Conservation (phyloP, 2,888 invertebrate genomes). For the Troides helena region DNA sequence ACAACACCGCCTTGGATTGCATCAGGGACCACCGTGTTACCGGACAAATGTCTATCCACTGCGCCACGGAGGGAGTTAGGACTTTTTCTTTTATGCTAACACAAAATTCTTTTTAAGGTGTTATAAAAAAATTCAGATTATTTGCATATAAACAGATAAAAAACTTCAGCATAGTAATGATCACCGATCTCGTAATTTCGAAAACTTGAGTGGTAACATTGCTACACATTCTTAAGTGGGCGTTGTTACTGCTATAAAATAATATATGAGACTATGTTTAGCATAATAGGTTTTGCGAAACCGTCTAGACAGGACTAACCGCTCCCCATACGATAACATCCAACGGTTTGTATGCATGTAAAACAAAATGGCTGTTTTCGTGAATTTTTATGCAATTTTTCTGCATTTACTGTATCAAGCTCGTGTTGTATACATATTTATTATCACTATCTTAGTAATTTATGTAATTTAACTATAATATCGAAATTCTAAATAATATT, state of each 20-base stretch:
- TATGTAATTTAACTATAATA: too few species aligned
- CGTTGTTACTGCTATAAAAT: conserved; percentile 19
- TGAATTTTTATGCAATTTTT: background rate
- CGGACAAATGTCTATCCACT: too few species aligned
- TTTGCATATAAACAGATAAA: background rate
- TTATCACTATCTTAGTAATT: too few species aligned
- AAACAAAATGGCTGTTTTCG: background rate
- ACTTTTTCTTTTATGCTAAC: too few species aligned
- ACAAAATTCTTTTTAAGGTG: too few species aligned
- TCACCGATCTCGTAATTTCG: background rate
- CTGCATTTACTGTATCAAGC: too few species aligned
- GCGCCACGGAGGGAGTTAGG: too few species aligned
- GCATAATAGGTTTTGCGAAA: conserved; percentile 25
- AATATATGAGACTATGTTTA: conserved; percentile 22
- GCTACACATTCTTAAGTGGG: conserved; percentile 20
- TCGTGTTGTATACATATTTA: too few species aligned
- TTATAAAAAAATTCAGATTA: too few species aligned
- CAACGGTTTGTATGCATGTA: background rate
- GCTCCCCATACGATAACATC: background rate
- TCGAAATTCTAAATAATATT: too few species aligned
- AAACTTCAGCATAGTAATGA: background rate
- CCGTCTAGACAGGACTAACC: conserved; percentile 20
- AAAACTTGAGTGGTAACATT: conserved; percentile 14
- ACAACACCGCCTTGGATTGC: too few species aligned
- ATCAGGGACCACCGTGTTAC: too few species aligned